These are phyloP conservation scores for Clamator glandarius DNA, from an alignment of 2,797 vertebrate species.

Conservation along the genomic window DNA sequence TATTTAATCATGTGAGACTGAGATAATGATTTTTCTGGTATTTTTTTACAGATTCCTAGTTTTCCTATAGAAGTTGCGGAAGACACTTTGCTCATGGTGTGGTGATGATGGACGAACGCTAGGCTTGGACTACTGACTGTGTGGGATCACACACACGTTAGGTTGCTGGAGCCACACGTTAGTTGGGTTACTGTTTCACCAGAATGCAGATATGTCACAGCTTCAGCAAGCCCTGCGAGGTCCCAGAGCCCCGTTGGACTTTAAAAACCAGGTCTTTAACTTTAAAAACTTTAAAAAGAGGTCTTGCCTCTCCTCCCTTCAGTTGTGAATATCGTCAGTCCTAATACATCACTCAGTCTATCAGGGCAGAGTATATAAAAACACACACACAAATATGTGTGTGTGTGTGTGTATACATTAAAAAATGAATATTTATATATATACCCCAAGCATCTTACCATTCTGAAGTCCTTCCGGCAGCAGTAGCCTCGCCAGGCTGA, in stretches of 20 bases:
- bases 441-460: slow-evolving; percentile 75
- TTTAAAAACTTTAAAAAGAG: too few relatives aligned
- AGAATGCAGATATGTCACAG: neutral
- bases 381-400: neutral
- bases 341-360: neutral
- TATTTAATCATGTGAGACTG: neutral
- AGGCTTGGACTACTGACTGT: neutral
- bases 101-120: neutral
- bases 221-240: neutral
- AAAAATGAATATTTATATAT: neutral
- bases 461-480: slow-evolving; percentile 83
- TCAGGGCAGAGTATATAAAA: neutral
- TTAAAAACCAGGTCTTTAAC: too few relatives aligned
- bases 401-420: neutral
- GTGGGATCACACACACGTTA: neutral
- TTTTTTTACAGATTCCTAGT: neutral
- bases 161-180: neutral
- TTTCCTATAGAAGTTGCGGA: neutral
- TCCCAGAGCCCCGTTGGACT: neutral
- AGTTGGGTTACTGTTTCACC: neutral
- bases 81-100: neutral
- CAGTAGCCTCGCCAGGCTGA: slow-evolving; percentile 89
- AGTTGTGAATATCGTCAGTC: neutral
- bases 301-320: neutral
- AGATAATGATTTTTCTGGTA: neutral